Percentiles rank a stretch among this genome's conserved stretches.
phyloP scores from a whole-genome alignment of 2,888 invertebrate genomes.

The Pandemis cinnamomeana region DNA sequence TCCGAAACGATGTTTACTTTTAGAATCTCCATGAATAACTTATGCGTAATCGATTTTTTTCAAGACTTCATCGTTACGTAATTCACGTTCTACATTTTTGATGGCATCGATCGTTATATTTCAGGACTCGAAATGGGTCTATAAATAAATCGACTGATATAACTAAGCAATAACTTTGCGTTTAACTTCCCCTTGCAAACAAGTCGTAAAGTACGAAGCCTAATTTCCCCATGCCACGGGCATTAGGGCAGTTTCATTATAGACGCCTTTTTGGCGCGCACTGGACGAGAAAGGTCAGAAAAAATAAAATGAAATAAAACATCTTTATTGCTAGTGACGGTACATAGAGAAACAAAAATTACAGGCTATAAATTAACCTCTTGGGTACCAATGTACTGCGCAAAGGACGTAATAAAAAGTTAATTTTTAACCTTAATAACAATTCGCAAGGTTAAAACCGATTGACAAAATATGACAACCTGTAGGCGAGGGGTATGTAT shows the following conservation, averaged over 20 bases:
- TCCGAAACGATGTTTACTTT: background rate
- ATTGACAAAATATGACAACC: too few species aligned
- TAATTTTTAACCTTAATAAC: too few species aligned
- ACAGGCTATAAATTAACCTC: too few species aligned
- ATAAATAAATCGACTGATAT: slow-evolving; percentile 30
- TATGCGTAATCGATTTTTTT: background rate
- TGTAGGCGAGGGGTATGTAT: too few species aligned
- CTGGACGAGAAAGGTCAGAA: too few species aligned
- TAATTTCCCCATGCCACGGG: background rate
- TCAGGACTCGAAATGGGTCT: slow-evolving; percentile 11
- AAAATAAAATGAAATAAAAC: too few species aligned
- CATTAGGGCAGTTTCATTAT: background rate
- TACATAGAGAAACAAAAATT: too few species aligned
- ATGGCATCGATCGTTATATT: background rate
- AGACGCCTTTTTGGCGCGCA: background rate
- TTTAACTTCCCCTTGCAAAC: slow-evolving; percentile 27
- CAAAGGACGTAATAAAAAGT: too few species aligned
- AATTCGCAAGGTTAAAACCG: too few species aligned
- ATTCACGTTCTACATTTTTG: background rate
- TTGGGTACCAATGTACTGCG: too few species aligned
- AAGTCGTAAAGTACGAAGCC: slow-evolving; percentile 30
- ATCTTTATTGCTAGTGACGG: too few species aligned
- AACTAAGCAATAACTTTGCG: slow-evolving; percentile 27
- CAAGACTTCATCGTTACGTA: background rate
- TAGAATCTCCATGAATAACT: slow-evolving; percentile 3